A percentile compares a stretch with the other conserved stretches of the same genome.
phyloP scores from a whole-genome alignment of 2,888 invertebrate genomes.

The Nesidiocoris tenuis region DNA sequence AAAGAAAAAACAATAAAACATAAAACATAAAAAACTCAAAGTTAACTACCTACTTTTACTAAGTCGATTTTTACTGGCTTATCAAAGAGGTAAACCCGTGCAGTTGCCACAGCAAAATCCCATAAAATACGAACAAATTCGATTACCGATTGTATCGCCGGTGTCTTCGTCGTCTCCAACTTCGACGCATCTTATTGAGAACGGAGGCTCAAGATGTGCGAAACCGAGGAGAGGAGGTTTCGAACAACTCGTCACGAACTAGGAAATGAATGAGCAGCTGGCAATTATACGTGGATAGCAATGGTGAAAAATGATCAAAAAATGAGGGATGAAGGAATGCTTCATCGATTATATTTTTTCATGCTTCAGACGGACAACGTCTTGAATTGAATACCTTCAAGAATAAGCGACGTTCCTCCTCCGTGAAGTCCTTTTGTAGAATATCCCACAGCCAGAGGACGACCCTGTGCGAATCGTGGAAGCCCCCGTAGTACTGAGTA shows the following conservation, averaged over 20 bases:
- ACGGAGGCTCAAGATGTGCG: constrained; percentile 93
- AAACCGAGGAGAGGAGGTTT: constrained; percentile 96
- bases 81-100: too few relatives aligned
- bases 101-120: too few relatives aligned
- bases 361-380: too few relatives aligned
- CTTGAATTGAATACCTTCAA: constrained; percentile 75
- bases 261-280: constrained; percentile 50
- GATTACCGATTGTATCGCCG: constrained; percentile 80
- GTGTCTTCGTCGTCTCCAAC: constrained; percentile 97
- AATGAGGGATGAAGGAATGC: too few relatives aligned
- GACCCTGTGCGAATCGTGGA: constrained; percentile 96
- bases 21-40: too few relatives aligned
- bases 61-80: too few relatives aligned
- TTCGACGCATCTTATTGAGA: constrained; percentile 98
- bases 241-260: constrained; percentile 94
- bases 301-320: background rate
- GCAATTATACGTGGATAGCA: background rate
- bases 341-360: too few relatives aligned
- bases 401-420: constrained; percentile 89
- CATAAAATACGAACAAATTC: too few relatives aligned
- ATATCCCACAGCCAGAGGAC: constrained; percentile 99
- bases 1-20: too few relatives aligned
- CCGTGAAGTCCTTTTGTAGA: constrained; percentile 88
- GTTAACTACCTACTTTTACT: too few relatives aligned
- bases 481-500: constrained; percentile 99